Evolutionary conservation across 2,113 vertebrate species (phyloP), one percentile per base, ranked within the genome.

Genomic region (Sakesphorus luctuosus): DNA sequence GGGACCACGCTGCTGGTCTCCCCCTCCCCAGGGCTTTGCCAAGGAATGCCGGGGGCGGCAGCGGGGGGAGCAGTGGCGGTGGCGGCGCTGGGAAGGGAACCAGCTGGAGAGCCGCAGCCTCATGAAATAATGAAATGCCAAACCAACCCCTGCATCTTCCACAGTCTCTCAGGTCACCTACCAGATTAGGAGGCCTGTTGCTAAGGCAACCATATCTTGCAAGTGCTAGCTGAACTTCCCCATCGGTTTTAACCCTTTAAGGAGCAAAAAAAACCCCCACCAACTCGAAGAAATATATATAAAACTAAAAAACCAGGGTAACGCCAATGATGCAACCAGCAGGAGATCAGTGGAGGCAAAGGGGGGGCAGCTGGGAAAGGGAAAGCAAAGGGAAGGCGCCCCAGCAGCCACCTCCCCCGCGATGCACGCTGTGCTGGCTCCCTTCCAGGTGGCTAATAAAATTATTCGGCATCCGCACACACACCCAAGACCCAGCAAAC

Each of bases 91-190:
- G 96, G 97, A 97, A 98, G 97, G 96, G 95, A 98, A 98, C 97
- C 98, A 98, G 98, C 98, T 98, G 97, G 98, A 98, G 97, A 98
- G 98, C 97, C 67, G 97, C 97, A 98, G 97, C 96, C 97, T 97
- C 98, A 97, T 97, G 95, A 97, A 98, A 98, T 98, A 98, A 98
- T 98, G 97, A 99, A 98, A 98, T 98, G 98, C 98, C 98, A 98
- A 98, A 98, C 97, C 98, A 96, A 98, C 95, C 97, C 97, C 98
- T 98, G 98, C 98, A 98, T 98, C 97, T 98, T 98, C 98, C 97
- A 97, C 98, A 98, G 98, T 98, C 98, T 99, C 98, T 98, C 98
- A 98, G 98, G 99, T 99, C 99, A 99, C 98, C 98, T 98, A 98
- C 98, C 98, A 98, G 98, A 99, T 98, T 98, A 98, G 98, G 98